phyloP scores from a whole-genome alignment of 1,140 invertebrate species.

The Thaumatotibia leucotreta region DNA sequence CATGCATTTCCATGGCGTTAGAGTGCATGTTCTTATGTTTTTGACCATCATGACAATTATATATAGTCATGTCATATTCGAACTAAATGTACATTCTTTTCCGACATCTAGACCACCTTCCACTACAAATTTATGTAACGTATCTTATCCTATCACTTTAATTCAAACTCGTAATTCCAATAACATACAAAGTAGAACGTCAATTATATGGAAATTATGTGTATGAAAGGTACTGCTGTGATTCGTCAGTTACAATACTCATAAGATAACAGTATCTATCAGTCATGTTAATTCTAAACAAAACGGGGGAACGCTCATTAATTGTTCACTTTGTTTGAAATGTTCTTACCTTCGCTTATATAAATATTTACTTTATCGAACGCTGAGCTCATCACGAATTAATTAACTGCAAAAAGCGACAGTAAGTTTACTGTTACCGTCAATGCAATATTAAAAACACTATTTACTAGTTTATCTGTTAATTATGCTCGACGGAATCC shows the following conservation, averaged over 20 bases:
- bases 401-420: conserved; percentile 8
- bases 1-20: no score
- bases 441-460: not conserved
- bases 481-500: not conserved
- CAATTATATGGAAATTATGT: not conserved
- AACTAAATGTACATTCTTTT: no score
- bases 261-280: conserved; percentile 1
- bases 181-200: no score
- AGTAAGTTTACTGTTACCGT: not conserved
- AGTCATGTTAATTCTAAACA: conserved; percentile 2
- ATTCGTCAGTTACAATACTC: not conserved
- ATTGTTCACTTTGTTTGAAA: conserved; percentile 7
- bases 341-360: not conserved
- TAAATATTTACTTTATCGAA: conserved; percentile 8
- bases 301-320: not conserved
- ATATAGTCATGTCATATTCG: no score
- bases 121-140: no score
- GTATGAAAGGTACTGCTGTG: not conserved
- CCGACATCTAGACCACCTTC: no score
- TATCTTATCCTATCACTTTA: no score
- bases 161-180: no score
- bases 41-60: no score
- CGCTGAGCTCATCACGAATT: not conserved
- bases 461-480: not conserved
- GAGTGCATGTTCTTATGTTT: no score